Percentiles rank a stretch among this genome's conserved stretches.
phyloP scores from a whole-genome alignment of 1,140 invertebrate species.

The Papilio xuthus region DNA sequence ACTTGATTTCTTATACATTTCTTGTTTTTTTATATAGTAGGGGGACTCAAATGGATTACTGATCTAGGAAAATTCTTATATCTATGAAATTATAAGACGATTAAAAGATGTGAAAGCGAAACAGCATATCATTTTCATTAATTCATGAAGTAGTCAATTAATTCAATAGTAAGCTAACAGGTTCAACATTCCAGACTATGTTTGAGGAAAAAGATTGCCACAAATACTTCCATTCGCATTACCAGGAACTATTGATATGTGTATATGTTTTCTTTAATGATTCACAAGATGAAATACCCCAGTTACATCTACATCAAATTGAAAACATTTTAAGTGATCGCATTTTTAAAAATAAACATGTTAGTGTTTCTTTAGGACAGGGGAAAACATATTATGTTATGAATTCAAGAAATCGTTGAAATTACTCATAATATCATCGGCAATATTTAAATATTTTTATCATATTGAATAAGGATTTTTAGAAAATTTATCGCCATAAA shows the following conservation, averaged over 20 bases:
- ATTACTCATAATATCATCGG: background rate
- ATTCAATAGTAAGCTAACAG: no score
- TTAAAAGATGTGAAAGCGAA: no score
- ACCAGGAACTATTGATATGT: background rate
- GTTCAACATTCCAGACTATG: no score
- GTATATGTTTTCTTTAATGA: conserved; percentile 2
- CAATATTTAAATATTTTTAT: background rate
- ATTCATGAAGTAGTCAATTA: no score
- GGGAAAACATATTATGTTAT: background rate
- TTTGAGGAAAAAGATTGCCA: background rate
- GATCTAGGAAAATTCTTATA: no score
- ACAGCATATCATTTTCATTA: no score
- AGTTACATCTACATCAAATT: background rate
- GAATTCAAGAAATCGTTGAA: background rate
- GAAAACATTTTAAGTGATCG: conserved; percentile 15
- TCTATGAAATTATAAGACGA: no score
- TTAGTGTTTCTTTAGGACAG: background rate
- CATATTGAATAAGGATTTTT: no score
- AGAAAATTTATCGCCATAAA: no score
- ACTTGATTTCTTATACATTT: no score
- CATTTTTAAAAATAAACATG: conserved; percentile 3
- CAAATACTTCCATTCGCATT: conserved; percentile 6
- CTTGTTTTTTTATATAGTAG: no score
- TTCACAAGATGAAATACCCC: conserved; percentile 6
- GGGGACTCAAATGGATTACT: no score